These are phyloP conservation scores for Microplitis mediator DNA, from an alignment of 1,140 invertebrate genomes.

Conservation along the genomic window DNA sequence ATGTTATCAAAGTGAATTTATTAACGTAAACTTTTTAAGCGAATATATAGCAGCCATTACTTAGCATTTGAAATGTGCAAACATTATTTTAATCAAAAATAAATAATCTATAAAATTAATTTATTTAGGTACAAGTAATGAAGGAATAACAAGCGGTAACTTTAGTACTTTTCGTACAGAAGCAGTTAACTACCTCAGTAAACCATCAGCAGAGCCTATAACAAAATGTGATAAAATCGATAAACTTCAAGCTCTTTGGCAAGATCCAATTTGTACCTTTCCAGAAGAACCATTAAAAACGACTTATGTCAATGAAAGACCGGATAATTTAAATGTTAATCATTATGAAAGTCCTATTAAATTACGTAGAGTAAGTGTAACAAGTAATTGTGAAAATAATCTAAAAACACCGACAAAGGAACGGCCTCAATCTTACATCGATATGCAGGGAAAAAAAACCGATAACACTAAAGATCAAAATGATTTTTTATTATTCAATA, in stretches of 20 bases:
- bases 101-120: constrained; percentile 3
- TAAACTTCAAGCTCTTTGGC: constrained; percentile 57
- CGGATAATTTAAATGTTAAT: constrained; percentile 38
- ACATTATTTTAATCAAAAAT: background rate
- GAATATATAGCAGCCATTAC: no score
- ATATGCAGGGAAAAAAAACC: constrained; percentile 55
- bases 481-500: constrained; percentile 46
- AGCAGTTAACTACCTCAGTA: constrained; percentile 54
- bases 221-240: constrained; percentile 59
- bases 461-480: constrained; percentile 14
- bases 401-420: constrained; percentile 51
- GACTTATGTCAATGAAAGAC: constrained; percentile 52
- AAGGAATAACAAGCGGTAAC: constrained; percentile 26
- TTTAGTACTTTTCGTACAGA: constrained; percentile 38
- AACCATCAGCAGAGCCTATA: constrained; percentile 48
- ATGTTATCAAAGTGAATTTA: no score
- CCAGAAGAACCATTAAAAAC: constrained; percentile 40
- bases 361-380: constrained; percentile 46
- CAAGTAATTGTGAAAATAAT: constrained; percentile 55
- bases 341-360: constrained; percentile 64
- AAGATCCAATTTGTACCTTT: constrained; percentile 41
- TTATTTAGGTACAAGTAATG: constrained; percentile 31
- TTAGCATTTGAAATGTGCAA: no score
- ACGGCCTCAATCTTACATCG: constrained; percentile 60
- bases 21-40: no score